These are phyloP conservation scores for Parapristionchus giblindavisi DNA, from an alignment of 2,888 invertebrate species.

Conservation along the genomic window DNA sequence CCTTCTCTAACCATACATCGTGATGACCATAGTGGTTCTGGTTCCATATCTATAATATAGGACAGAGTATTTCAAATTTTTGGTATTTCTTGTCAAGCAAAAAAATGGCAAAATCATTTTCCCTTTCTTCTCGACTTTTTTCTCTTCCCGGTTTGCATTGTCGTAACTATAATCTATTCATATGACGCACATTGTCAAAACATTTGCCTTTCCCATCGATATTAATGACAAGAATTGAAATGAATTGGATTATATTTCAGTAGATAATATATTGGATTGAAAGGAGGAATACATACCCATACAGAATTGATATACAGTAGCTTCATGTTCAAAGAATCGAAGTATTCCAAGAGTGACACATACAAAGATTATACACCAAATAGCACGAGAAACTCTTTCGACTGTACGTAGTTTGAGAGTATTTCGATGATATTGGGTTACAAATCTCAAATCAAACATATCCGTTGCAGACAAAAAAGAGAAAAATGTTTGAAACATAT, in stretches of 20 bases:
- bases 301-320: conserved; percentile 67
- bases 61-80: too few relatives aligned
- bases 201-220: too few relatives aligned
- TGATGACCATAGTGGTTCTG: conserved; percentile 65
- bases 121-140: too few relatives aligned
- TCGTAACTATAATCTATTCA: too few relatives aligned
- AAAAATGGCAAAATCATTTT: too few relatives aligned
- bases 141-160: too few relatives aligned
- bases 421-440: conserved; percentile 68
- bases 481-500: neutral
- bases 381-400: conserved; percentile 67
- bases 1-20: conserved; percentile 68
- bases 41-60: conserved; percentile 65
- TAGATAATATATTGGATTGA: neutral
- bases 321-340: conserved; percentile 67
- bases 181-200: too few relatives aligned
- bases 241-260: too few relatives aligned
- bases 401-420: conserved; percentile 67
- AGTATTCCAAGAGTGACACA: conserved; percentile 63
- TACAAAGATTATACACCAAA: conserved; percentile 67
- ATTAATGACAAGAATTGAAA: too few relatives aligned
- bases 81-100: too few relatives aligned
- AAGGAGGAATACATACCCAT: conserved; percentile 52
- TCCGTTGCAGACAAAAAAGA: neutral
- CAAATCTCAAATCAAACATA: conserved; percentile 50